Conservation (phyloP, 2,888 invertebrate species). For the Galeopsomyia nigrocyanea region DNA sequence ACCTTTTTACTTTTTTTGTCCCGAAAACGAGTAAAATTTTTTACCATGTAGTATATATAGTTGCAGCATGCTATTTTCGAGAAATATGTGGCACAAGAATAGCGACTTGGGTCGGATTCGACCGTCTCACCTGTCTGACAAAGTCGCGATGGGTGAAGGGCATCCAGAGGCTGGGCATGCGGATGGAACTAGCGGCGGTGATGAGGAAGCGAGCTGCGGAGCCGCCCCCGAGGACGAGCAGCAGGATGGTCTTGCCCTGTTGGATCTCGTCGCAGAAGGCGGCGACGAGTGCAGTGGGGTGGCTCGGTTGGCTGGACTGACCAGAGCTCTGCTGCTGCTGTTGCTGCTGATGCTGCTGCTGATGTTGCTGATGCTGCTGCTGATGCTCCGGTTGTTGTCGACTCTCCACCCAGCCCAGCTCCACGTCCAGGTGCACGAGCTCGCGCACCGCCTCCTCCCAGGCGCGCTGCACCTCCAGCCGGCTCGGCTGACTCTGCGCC, state of each 20-base stretch:
- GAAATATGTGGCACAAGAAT: no score
- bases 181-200: slow-evolving; percentile 63
- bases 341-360: no score
- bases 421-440: slow-evolving; percentile 61
- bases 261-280: slow-evolving; percentile 65
- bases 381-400: background rate
- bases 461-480: slow-evolving; percentile 61
- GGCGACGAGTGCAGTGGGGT: slow-evolving; percentile 54
- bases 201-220: slow-evolving; percentile 65
- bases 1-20: no score
- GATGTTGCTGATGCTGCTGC: background rate
- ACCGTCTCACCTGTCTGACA: slow-evolving; percentile 60
- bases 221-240: slow-evolving; percentile 64
- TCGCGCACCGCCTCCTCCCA: slow-evolving; percentile 65
- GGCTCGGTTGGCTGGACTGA: slow-evolving; percentile 9
- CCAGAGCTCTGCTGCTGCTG: no score
- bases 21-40: no score
- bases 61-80: no score
- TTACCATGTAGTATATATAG: no score
- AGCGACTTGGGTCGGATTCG: no score
- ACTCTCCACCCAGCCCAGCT: slow-evolving; percentile 64
- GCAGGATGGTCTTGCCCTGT: slow-evolving; percentile 61
- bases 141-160: slow-evolving; percentile 66
- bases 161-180: slow-evolving; percentile 64
- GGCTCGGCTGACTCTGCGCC: slow-evolving; percentile 60